Base-by-base conservation (phyloP, 2,888 invertebrate genomes). In the Drepana falcataria region DNA sequence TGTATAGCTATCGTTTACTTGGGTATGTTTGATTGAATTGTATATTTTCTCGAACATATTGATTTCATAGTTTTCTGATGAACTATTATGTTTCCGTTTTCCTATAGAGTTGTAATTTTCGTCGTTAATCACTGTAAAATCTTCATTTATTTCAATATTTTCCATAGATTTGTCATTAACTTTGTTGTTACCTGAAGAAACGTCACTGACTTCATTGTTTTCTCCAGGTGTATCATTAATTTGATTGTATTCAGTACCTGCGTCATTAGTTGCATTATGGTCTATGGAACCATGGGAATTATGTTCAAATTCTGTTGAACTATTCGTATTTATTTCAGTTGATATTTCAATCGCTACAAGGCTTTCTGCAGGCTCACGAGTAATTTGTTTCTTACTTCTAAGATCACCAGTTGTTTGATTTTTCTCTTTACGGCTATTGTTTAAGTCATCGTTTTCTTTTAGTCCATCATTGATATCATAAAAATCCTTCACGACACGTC, bases 381-480 rank as follows among this genome's bases (percentile, higher is more conserved):
- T 21, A 21, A 21, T 21, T 21, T 33, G 7, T 40, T 40, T 40
- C 7, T 40, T 40, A 6, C 40, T 40, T 40, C 4, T 40, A 40
- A 40, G 40, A 40, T 7, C 7, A 7, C 40, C 40, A 40, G 7
- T 40, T 7, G 40, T 7, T 40, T 40, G 40, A 40, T 40, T 40
- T 4, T 40, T 40, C 40, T 40, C 40, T 6, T 6, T 40, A 40
- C 4, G 7, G 40, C 7, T 40, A 40, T 56, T 57, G 6, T 61
- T 48, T 35, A 51, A 41, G 4, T 54, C 37, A 37, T 59, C 35
- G 35, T 58, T n/a, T 35, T 40, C 40, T 40, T 40, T 4, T 2
- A 44, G 9, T 1, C 9, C 9, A 9, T 4, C 9, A 9, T 44
- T 3, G 9, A 3, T 9, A 9, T 9, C 9, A 9, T 44, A 3